Evolutionary conservation across 2,888 invertebrate species (phyloP), one percentile per base, ranked within the genome.

Genomic region (Acronicta leporina): DNA sequence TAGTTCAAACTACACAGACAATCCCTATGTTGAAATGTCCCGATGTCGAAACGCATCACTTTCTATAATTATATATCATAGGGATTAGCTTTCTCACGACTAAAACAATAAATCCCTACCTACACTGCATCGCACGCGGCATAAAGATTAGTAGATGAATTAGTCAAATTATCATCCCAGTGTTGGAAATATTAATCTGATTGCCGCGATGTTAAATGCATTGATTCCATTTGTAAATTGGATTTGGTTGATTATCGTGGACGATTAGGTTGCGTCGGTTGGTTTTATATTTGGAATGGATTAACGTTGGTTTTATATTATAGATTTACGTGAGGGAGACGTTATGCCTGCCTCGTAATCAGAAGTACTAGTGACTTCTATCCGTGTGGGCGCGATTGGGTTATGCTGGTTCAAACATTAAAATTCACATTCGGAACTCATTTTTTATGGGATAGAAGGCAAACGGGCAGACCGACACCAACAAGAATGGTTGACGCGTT

Each of bases 61-160:
- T 62, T 51, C 54, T 54, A 73, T 76, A 72, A 76, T 69, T 68
- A 73, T 64, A 69, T 48, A 63, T 54, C 57, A 69, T 54, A 49
- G 38, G 50, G 68, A 71, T 74, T 71, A 77, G 15, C 65, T 69
- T 73, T 75, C 75, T 63, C 78, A 76, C 66, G 58, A 47, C 53
- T 48, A 47, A 63, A 61, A 53, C 70, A 50, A 77, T 78, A 77
- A 77, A 77, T 9, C 30, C 41, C 61, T 61, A 45, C 64, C 76
- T 70, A 66, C 73, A 63, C 66, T 54, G 30, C 44, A 48, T 44
- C 14, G 61, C 70, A 72, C 15, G 46, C 41, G 50, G 58, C 51
- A 52, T 57, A 45, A 65, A 78, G 79, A 77, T 78, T 78, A 76
- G 59, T 68, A 20, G 48, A 68, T 9, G 65, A 69, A 78, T 78